These are phyloP conservation scores for Ostrea denselamellosa DNA, from an alignment of 1,140 invertebrate genomes.

Conservation along the genomic window DNA sequence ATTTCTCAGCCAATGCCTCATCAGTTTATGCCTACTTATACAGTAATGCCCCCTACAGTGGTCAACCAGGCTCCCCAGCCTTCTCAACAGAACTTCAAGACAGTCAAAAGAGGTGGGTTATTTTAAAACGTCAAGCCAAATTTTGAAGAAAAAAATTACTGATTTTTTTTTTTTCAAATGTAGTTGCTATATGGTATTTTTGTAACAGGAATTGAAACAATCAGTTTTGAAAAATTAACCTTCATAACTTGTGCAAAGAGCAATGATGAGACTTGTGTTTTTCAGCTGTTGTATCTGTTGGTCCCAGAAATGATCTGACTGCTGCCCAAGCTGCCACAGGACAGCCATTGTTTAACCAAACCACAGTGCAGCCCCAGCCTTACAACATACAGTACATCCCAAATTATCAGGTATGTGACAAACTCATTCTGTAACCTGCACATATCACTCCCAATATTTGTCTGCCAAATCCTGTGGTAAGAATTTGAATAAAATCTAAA, in stretches of 20 bases:
- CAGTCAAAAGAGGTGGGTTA: conserved; percentile 44
- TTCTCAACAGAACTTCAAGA: conserved; percentile 24
- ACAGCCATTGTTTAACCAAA: conserved; percentile 46
- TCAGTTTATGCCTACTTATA: conserved; percentile 7
- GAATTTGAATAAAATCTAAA: too few relatives aligned
- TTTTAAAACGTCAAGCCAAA: too few relatives aligned
- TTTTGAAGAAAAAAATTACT: too few relatives aligned
- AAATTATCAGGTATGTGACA: background rate
- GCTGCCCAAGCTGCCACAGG: conserved; percentile 50
- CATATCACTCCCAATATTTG: too few relatives aligned
- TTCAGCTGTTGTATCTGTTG: conserved; percentile 45
- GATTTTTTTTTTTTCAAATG: too few relatives aligned
- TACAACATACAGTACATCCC: background rate
- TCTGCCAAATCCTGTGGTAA: too few relatives aligned
- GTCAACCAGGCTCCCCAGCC: conserved; percentile 29
- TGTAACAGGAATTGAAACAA: too few relatives aligned
- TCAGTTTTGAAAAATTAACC: too few relatives aligned
- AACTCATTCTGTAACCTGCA: too few relatives aligned
- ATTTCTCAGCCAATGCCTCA: conserved; percentile 37
- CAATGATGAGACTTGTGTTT: background rate
- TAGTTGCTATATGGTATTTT: too few relatives aligned
- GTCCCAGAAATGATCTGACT: conserved; percentile 44
- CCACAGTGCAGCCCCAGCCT: conserved; percentile 20
- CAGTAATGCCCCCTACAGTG: conserved; percentile 42
- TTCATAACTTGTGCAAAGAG: too few relatives aligned